These are phyloP conservation scores for Microchirus variegatus DNA, from an alignment of 2,797 vertebrate species.

Conservation along the genomic window DNA sequence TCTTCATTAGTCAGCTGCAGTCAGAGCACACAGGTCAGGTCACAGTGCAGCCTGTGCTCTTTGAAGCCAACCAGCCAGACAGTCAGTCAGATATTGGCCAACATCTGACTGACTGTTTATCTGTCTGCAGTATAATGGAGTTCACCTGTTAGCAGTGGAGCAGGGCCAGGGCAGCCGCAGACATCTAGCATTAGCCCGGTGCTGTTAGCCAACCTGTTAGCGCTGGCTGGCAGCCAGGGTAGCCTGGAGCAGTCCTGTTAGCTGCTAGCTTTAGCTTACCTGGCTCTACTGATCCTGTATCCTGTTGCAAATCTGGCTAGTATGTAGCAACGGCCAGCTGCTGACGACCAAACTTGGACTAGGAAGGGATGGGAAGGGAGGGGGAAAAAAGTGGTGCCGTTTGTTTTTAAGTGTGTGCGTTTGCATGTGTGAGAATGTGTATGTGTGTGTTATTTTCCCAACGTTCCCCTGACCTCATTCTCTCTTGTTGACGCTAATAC, in stretches of 20 bases:
- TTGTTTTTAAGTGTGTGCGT: slow-evolving; percentile 16
- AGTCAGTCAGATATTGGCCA: slow-evolving; percentile 70
- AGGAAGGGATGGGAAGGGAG: slow-evolving; percentile 41
- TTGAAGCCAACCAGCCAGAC: slow-evolving; percentile 64
- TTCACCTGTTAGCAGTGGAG: slow-evolving; percentile 81
- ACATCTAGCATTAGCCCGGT: slow-evolving; percentile 69
- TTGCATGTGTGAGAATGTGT: slow-evolving; percentile 10
- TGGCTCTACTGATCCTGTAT: slow-evolving; percentile 21
- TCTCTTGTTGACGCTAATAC: slow-evolving; percentile 58
- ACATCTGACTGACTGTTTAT: slow-evolving; percentile 58
- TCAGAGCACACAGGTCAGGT: slow-evolving; percentile 28
- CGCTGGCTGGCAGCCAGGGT: slow-evolving; percentile 72
- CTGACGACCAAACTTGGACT: slow-evolving; percentile 47
- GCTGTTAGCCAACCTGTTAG: slow-evolving; percentile 75
- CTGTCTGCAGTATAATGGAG: slow-evolving; percentile 74
- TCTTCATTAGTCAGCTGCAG: slow-evolving; percentile 50
- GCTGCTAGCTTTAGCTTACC: slow-evolving; percentile 50
- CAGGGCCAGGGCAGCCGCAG: slow-evolving; percentile 71
- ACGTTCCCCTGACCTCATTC: slow-evolving; percentile 54
- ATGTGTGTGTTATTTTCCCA: slow-evolving; percentile 37
- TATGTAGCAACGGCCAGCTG: slow-evolving; percentile 32
- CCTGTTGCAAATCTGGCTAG: slow-evolving; percentile 29
- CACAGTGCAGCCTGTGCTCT: slow-evolving; percentile 48
- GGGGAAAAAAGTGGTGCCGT: slow-evolving; percentile 7
- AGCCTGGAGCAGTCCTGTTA: slow-evolving; percentile 64